These are phyloP conservation scores for Colostygia pectinataria DNA, from an alignment of 2,888 invertebrate species.

Conservation along the genomic window DNA sequence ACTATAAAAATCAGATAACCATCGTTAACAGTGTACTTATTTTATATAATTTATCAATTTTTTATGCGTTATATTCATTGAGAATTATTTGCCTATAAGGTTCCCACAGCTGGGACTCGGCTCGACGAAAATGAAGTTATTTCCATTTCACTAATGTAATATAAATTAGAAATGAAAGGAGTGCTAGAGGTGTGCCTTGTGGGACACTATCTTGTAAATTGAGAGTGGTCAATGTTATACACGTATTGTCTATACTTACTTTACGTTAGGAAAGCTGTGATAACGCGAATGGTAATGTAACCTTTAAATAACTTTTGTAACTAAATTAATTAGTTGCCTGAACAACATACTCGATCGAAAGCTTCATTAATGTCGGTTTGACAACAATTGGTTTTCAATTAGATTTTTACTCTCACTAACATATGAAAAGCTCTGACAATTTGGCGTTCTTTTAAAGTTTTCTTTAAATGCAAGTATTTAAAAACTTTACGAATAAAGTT, in stretches of 20 bases:
- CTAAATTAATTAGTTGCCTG: constrained; percentile 38
- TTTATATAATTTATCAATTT: neutral
- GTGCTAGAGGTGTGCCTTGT: constrained; percentile 69
- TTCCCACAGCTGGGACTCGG: neutral
- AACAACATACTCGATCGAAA: constrained; percentile 50
- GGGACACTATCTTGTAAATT: constrained; percentile 51
- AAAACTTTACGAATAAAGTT: no score
- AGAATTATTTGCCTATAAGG: neutral
- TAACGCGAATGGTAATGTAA: constrained; percentile 48
- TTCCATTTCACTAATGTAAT: constrained; percentile 12
- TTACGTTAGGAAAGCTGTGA: constrained; percentile 67
- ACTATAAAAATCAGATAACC: neutral
- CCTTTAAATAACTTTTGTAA: constrained; percentile 41
- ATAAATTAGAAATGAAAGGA: constrained; percentile 41
- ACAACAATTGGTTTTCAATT: constrained; percentile 41
- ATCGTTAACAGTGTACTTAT: constrained; percentile 3
- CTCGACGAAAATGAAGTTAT: neutral
- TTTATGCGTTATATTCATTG: constrained; percentile 1
- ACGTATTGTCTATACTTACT: constrained; percentile 44
- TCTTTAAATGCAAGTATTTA: no score
- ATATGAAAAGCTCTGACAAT: neutral
- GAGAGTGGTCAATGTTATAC: constrained; percentile 44
- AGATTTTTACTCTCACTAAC: constrained; percentile 23
- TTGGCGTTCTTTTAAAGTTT: neutral
- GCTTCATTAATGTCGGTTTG: constrained; percentile 53